Evolutionary conservation across 2,113 vertebrate genomes (phyloP).

Genomic region (Nannobrachium achirus): DNA sequence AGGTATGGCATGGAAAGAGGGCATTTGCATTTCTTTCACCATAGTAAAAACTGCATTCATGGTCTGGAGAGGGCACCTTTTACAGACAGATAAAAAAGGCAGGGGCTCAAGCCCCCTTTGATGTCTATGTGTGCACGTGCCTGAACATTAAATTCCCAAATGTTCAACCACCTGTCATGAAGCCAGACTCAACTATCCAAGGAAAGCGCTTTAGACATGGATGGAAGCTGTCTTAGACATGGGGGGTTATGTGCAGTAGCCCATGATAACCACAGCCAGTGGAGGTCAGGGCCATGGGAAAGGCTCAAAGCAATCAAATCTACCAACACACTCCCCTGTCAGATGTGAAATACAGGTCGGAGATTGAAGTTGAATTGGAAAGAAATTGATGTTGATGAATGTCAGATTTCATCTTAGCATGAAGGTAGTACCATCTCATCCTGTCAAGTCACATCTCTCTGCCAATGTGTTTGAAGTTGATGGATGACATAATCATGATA

Average conservation of each 20-base stretch:
- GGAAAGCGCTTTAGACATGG: too few species aligned
- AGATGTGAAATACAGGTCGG: conserved; percentile 2
- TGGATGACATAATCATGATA: background rate
- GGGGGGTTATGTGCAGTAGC: background rate
- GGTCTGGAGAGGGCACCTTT: too few species aligned
- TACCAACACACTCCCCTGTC: conserved; percentile 9
- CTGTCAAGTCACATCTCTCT: background rate
- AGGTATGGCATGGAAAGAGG: too few species aligned
- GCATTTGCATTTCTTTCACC: too few species aligned
- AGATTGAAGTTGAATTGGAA: conserved; percentile 23
- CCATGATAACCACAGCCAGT: background rate
- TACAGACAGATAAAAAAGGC: too few species aligned
- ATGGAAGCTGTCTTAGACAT: too few species aligned
- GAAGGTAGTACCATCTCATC: background rate
- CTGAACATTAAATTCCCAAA: background rate
- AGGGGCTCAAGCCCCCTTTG: too few species aligned
- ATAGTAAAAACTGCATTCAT: too few species aligned
- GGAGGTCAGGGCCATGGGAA: background rate
- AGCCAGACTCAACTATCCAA: too few species aligned
- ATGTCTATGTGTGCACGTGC: too few species aligned
- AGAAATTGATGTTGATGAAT: conserved; percentile 16
- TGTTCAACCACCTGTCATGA: background rate
- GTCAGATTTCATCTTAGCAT: conserved; percentile 18
- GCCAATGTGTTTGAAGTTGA: background rate
- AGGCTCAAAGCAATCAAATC: background rate